Percentiles rank a stretch among this genome's conserved stretches.
These are phyloP conservation scores for Octodonta nipae DNA, from an alignment of 2,888 invertebrate species.

Conservation along the genomic window DNA sequence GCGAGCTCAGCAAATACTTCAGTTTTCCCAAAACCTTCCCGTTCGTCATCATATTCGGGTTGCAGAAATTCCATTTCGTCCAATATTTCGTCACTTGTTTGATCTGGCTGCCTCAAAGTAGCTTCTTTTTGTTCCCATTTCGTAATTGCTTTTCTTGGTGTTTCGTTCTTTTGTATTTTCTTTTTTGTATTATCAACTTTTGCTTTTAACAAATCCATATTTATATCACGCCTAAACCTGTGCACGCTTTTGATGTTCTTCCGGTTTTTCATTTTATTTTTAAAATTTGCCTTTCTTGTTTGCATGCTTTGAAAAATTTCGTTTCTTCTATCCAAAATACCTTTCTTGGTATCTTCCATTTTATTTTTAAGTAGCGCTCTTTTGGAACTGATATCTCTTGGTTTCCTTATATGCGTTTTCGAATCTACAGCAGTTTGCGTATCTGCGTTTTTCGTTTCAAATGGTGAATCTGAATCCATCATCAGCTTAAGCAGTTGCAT, in stretches of 20 bases:
- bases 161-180: not conserved
- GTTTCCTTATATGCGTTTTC: conserved; percentile 1
- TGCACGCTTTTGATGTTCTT: conserved; percentile 8
- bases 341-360: conserved; percentile 5
- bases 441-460: conserved; percentile 2
- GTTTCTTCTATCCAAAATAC: conserved; percentile 9
- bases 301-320: conserved; percentile 10
- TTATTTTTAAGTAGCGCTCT: conserved; percentile 4
- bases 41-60: conserved; percentile 9
- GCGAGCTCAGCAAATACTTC: conserved; percentile 18
- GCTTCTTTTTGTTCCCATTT: conserved; percentile 14
- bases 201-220: conserved; percentile 24
- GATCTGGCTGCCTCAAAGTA: conserved; percentile 15
- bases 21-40: conserved; percentile 5
- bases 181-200: conserved; percentile 9
- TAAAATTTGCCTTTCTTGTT: conserved; percentile 8
- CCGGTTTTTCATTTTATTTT: conserved; percentile 8
- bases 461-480: not conserved
- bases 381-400: conserved; percentile 10
- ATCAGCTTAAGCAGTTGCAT: too few species aligned
- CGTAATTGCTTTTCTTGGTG: conserved; percentile 7
- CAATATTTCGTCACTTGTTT: conserved; percentile 19
- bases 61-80: conserved; percentile 11
- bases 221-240: conserved; percentile 23
- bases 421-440: not conserved